Evolutionary conservation across 2,113 vertebrate species (phyloP), one percentile per base, ranked within the genome.

Genomic region (Xyrauchen texanus): DNA sequence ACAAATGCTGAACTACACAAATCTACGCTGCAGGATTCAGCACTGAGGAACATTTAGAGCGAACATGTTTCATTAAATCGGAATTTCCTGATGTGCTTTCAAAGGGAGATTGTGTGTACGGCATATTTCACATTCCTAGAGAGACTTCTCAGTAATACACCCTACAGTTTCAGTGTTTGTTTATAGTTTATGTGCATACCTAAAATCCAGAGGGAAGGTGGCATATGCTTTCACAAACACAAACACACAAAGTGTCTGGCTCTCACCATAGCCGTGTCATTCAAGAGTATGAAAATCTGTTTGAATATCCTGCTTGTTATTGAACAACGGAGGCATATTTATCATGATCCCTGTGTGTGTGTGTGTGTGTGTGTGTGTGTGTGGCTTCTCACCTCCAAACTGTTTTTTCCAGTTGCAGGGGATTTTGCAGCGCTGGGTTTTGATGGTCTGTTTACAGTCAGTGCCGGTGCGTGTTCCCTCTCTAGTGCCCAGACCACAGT

Each of bases 371-470:
- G 16, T 67, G 12, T 65, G 55, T 74, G 5, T 58, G 16, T 42
- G n/a, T 61, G 45, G 7, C 4, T 53, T 4, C 79, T 90, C 77
- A 97, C 97, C 97, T 95, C 97, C 97, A 82, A 99, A 99, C 76
- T 97, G 96, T 88, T 99, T 99, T 92, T 99, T 99, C 97, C 97
- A 99, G 92, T 99, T 98, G 93, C 97, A 99, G 66, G 97, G 97
- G 84, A 99, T 98, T 92, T 99, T 99, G 86, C 97, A 99, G 86
- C 96, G 95, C 80, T 98, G 97, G n/a, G 96, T 98, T 92, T 98
- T 98, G 86, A 97, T 97, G 88, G 95, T 98, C 85, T 97, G 96
- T 4, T 97, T 98, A 88, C 97, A 98, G 82, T 97, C 95, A 0
- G 90, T 92, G 12, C 97, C 97, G 0, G 92, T 89, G 13, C 97